phyloP scores from a whole-genome alignment of 2,797 vertebrate species.

The Cyprinodon diabolis region DNA sequence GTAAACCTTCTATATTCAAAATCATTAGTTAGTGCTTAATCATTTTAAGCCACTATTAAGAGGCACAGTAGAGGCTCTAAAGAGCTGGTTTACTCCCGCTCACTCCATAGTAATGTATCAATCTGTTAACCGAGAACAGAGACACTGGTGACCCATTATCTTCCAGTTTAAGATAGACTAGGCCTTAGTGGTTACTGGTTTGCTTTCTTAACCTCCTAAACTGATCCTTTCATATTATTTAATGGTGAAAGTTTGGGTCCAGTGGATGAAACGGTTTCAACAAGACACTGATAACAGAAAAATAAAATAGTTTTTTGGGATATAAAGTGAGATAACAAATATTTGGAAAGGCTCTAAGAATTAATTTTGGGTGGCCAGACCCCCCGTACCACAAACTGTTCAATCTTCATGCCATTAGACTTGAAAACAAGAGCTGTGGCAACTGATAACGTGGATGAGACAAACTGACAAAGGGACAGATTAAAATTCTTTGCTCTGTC shows the following conservation, averaged over 20 bases:
- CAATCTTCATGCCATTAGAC: conserved; percentile 23
- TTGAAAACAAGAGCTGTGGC: conserved; percentile 29
- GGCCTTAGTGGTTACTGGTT: neutral
- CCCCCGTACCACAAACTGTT: conserved; percentile 7
- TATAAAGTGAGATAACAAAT: neutral
- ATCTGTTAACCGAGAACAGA: neutral
- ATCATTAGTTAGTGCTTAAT: too few relatives aligned
- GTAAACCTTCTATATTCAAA: too few relatives aligned
- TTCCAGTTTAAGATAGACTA: neutral
- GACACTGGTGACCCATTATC: neutral
- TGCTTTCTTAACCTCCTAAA: neutral
- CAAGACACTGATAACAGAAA: neutral
- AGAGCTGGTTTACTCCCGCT: neutral
- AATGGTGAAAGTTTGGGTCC: neutral
- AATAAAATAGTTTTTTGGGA: neutral
- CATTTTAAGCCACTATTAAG: too few relatives aligned
- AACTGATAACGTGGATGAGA: conserved; percentile 39
- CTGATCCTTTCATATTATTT: neutral
- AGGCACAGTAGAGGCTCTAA: too few relatives aligned
- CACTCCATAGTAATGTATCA: neutral
- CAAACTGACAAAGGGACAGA: conserved; percentile 36
- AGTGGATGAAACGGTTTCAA: neutral
- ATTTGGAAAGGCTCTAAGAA: neutral
- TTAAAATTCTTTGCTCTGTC: conserved; percentile 54
- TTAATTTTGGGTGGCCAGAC: conserved; percentile 21